Evolutionary conservation across 2,888 invertebrate species (phyloP).

Genomic region (Mimachlamys varia): DNA sequence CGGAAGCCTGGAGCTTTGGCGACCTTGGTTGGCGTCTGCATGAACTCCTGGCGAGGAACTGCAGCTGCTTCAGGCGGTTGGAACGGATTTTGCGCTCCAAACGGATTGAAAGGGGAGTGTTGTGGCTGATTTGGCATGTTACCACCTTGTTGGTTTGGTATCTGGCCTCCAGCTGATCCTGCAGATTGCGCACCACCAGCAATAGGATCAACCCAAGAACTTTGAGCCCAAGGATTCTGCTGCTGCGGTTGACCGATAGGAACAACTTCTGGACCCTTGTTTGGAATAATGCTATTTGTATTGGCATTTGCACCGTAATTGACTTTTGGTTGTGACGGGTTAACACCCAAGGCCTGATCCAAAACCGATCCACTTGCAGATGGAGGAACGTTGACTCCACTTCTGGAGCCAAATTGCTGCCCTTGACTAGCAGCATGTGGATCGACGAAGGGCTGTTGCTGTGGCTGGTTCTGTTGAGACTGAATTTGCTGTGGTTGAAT

Average conservation of each 20-base stretch:
- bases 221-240: neutral
- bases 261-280: neutral
- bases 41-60: neutral
- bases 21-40: neutral
- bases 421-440: neutral
- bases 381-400: neutral
- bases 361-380: neutral
- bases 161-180: neutral
- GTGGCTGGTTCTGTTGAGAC: neutral
- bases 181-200: neutral
- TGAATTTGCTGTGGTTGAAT: neutral
- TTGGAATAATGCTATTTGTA: neutral
- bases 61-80: neutral
- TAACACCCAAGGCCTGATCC: neutral
- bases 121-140: neutral
- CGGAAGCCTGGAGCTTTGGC: constrained; percentile 28
- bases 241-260: neutral
- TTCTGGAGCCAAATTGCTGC: neutral
- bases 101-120: neutral
- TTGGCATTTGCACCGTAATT: neutral
- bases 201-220: neutral
- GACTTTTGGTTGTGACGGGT: neutral
- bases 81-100: neutral
- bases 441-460: neutral
- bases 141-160: neutral